These are phyloP conservation scores for Atta cephalotes DNA, from an alignment of 1,140 invertebrate species.

Conservation along the genomic window DNA sequence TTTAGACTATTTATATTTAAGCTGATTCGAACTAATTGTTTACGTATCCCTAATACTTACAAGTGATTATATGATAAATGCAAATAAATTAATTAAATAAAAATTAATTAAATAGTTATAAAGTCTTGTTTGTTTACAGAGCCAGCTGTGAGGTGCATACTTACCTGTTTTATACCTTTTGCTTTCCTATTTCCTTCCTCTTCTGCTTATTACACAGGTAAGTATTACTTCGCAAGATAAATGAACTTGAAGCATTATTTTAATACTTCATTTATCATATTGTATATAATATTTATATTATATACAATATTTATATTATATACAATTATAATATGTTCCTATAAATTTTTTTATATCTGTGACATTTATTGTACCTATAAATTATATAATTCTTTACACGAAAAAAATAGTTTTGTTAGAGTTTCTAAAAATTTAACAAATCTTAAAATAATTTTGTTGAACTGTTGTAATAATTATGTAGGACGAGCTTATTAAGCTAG, in stretches of 20 bases:
- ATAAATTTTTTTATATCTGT: background rate
- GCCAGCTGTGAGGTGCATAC: background rate
- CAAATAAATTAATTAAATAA: constrained; percentile 76
- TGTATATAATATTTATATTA: background rate
- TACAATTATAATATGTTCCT: background rate
- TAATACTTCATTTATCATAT: background rate
- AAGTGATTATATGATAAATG: constrained; percentile 74
- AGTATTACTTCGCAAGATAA: constrained; percentile 7
- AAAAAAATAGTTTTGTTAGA: too few species aligned
- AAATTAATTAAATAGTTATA: constrained; percentile 74
- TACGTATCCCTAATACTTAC: constrained; percentile 73
- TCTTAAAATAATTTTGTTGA: too few species aligned
- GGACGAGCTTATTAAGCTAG: too few species aligned
- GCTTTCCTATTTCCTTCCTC: background rate
- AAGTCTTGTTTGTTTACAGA: background rate
- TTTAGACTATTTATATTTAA: constrained; percentile 77
- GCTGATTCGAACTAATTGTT: constrained; percentile 75
- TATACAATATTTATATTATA: background rate
- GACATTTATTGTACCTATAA: background rate
- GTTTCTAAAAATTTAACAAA: too few species aligned
- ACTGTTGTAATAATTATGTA: too few species aligned
- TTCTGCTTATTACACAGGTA: constrained; percentile 19
- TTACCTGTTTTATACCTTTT: background rate
- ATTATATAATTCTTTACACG: background rate
- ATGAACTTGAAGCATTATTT: background rate